These are phyloP conservation scores for Panurus biarmicus DNA, from an alignment of 2,113 vertebrate species.

Conservation along the genomic window DNA sequence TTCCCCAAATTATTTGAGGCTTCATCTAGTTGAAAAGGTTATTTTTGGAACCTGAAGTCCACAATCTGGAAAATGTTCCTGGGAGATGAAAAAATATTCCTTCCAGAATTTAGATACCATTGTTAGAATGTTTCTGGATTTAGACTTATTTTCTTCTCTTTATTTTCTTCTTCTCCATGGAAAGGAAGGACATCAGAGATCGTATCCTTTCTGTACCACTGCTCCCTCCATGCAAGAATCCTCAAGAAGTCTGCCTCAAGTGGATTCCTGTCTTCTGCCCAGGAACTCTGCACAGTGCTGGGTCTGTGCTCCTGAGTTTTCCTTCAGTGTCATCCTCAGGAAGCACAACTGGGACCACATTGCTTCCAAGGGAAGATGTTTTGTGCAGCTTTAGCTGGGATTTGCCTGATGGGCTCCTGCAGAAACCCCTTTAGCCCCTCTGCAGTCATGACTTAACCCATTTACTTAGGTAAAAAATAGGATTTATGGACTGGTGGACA, in stretches of 20 bases:
- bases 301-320: not conserved
- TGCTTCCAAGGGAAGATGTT: not conserved
- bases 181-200: constrained; percentile 41
- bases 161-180: not conserved
- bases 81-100: not conserved
- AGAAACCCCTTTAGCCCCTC: not conserved
- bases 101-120: not conserved
- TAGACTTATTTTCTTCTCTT: not conserved
- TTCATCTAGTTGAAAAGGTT: not conserved
- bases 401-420: not conserved
- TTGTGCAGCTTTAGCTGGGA: not conserved
- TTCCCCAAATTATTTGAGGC: not conserved
- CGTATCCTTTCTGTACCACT: constrained; percentile 59
- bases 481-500: not conserved
- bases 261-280: not conserved
- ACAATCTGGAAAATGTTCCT: not conserved
- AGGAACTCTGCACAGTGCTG: not conserved
- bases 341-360: not conserved
- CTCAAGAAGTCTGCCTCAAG: not conserved
- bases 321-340: not conserved
- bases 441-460: not conserved
- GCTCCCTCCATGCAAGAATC: not conserved
- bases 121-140: not conserved
- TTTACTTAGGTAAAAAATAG: not conserved
- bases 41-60: not conserved